Conservation (phyloP, 2,113 vertebrate species). For the Oreochromis tanganicae region DNA sequence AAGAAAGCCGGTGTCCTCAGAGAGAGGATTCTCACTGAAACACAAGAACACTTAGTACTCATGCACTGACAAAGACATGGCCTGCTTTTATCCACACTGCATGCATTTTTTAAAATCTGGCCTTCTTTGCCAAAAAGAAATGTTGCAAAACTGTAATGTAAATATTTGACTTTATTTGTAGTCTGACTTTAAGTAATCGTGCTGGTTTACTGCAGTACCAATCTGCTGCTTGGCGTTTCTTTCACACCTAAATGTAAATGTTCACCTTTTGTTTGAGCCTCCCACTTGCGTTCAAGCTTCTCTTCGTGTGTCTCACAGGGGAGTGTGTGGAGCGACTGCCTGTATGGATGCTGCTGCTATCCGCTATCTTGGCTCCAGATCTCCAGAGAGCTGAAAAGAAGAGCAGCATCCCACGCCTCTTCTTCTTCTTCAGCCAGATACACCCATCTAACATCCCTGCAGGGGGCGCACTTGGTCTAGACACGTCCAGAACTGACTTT, state of each 20-base stretch:
- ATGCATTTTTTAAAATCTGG: background rate
- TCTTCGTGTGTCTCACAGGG: conserved; percentile 50
- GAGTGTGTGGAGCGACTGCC: conserved; percentile 67
- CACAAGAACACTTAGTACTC: background rate
- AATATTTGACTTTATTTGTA: background rate
- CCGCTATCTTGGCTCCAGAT: conserved; percentile 71
- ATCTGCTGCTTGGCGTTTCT: background rate
- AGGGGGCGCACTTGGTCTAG: conserved; percentile 66
- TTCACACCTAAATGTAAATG: conserved; percentile 26
- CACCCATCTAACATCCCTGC: conserved; percentile 38
- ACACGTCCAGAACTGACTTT: background rate
- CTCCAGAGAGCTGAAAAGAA: conserved; percentile 70
- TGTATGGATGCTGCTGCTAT: conserved; percentile 73
- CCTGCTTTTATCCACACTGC: background rate
- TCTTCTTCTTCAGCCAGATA: conserved; percentile 48
- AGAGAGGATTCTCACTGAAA: background rate
- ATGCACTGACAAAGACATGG: background rate
- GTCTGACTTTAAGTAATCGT: background rate
- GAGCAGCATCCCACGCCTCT: conserved; percentile 54
- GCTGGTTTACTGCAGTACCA: background rate
- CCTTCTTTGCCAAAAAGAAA: background rate
- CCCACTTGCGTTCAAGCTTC: conserved; percentile 25
- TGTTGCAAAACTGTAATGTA: background rate
- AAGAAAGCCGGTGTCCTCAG: background rate
- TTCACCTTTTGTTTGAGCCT: conserved; percentile 30